These are phyloP conservation scores for Pygoscelis adeliae DNA, from an alignment of 2,113 vertebrate species.

Conservation along the genomic window DNA sequence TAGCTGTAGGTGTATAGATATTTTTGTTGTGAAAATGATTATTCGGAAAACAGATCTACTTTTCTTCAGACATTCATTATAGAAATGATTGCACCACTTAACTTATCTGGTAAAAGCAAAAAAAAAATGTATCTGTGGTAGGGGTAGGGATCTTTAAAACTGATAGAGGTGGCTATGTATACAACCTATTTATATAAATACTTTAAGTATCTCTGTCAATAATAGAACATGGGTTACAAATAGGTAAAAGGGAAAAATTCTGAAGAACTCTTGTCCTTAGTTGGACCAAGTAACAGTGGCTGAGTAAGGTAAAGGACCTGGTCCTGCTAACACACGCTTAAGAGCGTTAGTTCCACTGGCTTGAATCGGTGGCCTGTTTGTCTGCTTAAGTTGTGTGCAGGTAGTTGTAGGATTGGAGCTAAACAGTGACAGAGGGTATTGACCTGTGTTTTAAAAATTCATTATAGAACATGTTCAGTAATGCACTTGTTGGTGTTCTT, in stretches of 20 bases:
- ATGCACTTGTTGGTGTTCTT: slow-evolving; percentile 75
- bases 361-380: neutral
- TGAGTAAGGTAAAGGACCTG: neutral
- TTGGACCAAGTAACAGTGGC: neutral
- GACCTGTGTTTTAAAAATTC: slow-evolving; percentile 35
- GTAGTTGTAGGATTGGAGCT: neutral
- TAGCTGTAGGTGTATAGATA: slow-evolving; percentile 55
- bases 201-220: slow-evolving; percentile 67
- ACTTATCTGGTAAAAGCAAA: slow-evolving; percentile 71
- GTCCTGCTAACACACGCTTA: neutral
- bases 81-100: slow-evolving; percentile 20
- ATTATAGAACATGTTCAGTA: slow-evolving; percentile 67
- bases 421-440: neutral
- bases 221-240: neutral
- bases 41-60: slow-evolving; percentile 65
- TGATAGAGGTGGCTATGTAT: slow-evolving; percentile 65
- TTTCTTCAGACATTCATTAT: slow-evolving; percentile 56
- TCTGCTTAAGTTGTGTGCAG: neutral
- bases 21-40: slow-evolving; percentile 73
- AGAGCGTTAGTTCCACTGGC: neutral
- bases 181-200: slow-evolving; percentile 75
- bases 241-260: neutral
- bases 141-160: slow-evolving; percentile 68
- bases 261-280: neutral
- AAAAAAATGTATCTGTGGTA: slow-evolving; percentile 61